Evolutionary conservation across 2,113 vertebrate species (phyloP).

Genomic region (Thymallus thymallus): DNA sequence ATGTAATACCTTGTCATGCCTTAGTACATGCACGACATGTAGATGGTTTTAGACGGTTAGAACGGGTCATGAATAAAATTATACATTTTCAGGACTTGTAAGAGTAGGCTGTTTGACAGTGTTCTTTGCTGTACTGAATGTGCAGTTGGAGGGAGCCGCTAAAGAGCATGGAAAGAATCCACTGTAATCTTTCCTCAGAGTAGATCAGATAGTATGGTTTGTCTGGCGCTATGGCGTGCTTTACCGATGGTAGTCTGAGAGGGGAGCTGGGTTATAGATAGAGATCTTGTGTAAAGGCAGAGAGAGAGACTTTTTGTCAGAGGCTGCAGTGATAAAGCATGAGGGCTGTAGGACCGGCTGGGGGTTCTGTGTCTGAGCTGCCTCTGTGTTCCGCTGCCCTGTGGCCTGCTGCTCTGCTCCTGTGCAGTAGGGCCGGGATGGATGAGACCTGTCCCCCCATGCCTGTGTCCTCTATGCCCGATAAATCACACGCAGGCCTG

Average conservation of each 20-base stretch:
- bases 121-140: neutral
- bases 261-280: constrained; percentile 52
- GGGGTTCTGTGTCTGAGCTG: constrained; percentile 63
- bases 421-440: constrained; percentile 51
- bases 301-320: constrained; percentile 41
- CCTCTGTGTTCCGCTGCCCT: constrained; percentile 56
- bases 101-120: constrained; percentile 16
- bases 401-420: constrained; percentile 43
- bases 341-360: constrained; percentile 51
- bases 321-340: constrained; percentile 56
- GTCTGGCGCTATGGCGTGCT: constrained; percentile 45
- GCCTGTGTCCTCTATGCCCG: constrained; percentile 54
- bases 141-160: constrained; percentile 38
- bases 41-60: neutral
- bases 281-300: constrained; percentile 17
- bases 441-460: constrained; percentile 57
- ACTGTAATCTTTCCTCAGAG: constrained; percentile 60
- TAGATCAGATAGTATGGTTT: constrained; percentile 58
- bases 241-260: constrained; percentile 41
- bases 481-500: constrained; percentile 50
- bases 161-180: constrained; percentile 54
- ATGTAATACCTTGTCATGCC: constrained; percentile 19
- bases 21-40: neutral
- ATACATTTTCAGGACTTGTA: neutral
- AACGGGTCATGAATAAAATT: neutral